phyloP scores from a whole-genome alignment of 2,797 vertebrate genomes.

The Sebastes itinus region DNA sequence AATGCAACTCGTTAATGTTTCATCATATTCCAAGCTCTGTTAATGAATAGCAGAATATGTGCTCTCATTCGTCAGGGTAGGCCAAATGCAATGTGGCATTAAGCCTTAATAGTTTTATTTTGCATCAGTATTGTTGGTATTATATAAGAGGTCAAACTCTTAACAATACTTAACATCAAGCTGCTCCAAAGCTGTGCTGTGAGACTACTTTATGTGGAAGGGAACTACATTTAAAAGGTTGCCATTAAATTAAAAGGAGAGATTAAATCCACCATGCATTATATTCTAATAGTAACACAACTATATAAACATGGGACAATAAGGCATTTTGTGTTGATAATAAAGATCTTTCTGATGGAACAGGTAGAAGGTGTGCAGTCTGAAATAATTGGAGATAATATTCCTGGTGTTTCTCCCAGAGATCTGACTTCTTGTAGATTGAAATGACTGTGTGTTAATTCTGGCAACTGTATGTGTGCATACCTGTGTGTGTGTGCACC shows the following conservation, averaged over 20 bases:
- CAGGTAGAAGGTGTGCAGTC: neutral
- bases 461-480: neutral
- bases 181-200: conserved; percentile 22
- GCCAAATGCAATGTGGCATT: conserved; percentile 6
- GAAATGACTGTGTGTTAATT: neutral
- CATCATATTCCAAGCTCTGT: neutral
- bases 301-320: neutral
- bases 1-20: neutral
- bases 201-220: conserved; percentile 13
- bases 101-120: conserved; percentile 21
- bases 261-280: conserved; percentile 1
- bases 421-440: neutral
- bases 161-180: conserved; percentile 32
- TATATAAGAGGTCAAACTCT: conserved; percentile 39
- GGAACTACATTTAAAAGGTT: neutral
- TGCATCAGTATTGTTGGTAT: conserved; percentile 14
- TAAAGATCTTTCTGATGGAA: neutral
- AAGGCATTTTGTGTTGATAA: neutral
- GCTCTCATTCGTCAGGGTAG: neutral
- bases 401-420: neutral
- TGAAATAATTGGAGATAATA: neutral
- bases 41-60: conserved; percentile 18
- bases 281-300: neutral
- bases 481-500: conserved; percentile 30
- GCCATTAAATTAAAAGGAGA: neutral